Conservation (phyloP, 1,140 invertebrate genomes). For the Periplaneta americana region DNA sequence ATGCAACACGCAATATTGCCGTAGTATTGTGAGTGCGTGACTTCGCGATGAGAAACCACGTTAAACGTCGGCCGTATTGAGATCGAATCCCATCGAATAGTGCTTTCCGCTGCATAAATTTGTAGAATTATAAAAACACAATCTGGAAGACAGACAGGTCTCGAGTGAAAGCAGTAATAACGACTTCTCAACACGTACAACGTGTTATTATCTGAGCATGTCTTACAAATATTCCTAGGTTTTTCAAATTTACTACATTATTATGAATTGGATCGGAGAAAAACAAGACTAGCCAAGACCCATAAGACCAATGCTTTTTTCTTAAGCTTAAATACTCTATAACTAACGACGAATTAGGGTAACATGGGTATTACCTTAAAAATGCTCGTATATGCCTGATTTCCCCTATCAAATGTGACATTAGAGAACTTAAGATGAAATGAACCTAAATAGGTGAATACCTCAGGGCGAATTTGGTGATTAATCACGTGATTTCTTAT, state of each 20-base stretch:
- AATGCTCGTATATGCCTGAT: too few relatives aligned
- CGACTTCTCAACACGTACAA: background rate
- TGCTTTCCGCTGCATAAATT: background rate
- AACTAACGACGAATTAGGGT: too few relatives aligned
- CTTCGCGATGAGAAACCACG: background rate
- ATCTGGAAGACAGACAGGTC: background rate
- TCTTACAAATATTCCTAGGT: too few relatives aligned
- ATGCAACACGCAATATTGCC: background rate
- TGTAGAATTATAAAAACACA: background rate
- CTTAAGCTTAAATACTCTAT: too few relatives aligned
- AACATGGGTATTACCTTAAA: too few relatives aligned
- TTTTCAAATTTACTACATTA: background rate
- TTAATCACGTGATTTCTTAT: too few relatives aligned
- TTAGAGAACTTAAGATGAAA: too few relatives aligned
- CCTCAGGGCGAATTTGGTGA: too few relatives aligned
- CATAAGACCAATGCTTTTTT: too few relatives aligned
- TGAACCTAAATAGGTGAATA: too few relatives aligned
- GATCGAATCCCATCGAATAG: background rate
- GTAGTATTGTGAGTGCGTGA: background rate
- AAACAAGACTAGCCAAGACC: too few relatives aligned
- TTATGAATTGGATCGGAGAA: background rate
- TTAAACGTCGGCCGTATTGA: background rate
- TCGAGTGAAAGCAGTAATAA: background rate
- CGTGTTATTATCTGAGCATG: background rate
- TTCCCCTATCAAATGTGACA: too few relatives aligned